phyloP scores from a whole-genome alignment of 1,140 invertebrate species.

The Colletes gigas region DNA sequence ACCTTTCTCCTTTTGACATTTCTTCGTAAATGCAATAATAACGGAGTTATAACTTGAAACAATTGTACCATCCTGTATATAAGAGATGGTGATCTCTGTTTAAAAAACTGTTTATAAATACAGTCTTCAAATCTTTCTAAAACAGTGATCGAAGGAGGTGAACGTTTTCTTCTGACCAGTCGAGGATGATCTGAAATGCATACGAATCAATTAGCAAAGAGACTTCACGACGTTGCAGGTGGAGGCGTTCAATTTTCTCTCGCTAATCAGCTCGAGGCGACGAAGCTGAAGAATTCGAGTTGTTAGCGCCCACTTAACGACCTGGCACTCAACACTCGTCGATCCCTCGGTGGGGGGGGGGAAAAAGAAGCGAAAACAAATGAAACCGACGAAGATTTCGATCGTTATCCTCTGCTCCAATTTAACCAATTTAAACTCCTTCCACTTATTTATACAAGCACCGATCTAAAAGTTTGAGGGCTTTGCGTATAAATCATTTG shows the following conservation, averaged over 20 bases:
- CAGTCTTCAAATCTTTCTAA: too few species aligned
- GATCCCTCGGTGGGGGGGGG: constrained; percentile 2
- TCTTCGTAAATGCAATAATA: too few species aligned
- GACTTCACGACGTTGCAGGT: neutral
- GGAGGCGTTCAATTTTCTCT: constrained; percentile 40
- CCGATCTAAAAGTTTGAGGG: too few species aligned
- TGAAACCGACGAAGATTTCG: neutral
- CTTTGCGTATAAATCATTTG: too few species aligned
- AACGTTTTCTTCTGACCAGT: neutral
- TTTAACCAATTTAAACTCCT: too few species aligned
- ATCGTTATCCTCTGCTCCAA: neutral
- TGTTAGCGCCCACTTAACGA: constrained; percentile 53
- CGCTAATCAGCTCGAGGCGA: constrained; percentile 37
- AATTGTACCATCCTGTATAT: too few species aligned
- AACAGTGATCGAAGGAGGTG: too few species aligned
- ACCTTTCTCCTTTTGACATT: too few species aligned
- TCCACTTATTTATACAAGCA: too few species aligned
- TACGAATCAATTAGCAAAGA: constrained; percentile 27
- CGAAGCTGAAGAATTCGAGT: constrained; percentile 42
- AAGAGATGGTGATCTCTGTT: too few species aligned
- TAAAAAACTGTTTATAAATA: too few species aligned
- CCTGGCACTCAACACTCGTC: constrained; percentile 38
- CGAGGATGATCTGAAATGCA: neutral
- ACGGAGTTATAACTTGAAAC: too few species aligned
- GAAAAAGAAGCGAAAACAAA: constrained; percentile 10